Conservation (phyloP, 1,140 invertebrate species). For the Hyles vespertilio region DNA sequence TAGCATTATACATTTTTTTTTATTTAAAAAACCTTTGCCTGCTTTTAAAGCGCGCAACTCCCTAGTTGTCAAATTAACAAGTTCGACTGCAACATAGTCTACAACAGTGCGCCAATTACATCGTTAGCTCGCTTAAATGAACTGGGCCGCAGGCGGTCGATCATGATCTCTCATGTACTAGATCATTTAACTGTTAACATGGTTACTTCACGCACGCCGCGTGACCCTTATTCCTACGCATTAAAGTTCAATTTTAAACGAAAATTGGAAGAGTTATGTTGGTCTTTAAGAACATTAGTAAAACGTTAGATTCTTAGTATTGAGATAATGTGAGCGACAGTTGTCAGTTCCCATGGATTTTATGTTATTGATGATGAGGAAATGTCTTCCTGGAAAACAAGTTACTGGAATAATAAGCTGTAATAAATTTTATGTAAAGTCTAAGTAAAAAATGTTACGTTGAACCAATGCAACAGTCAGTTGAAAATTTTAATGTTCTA, state of each 20-base stretch:
- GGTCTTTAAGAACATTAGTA: conserved; percentile 10
- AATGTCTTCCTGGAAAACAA: too few relatives aligned
- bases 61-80: conserved; percentile 19
- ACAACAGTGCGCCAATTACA: conserved; percentile 23
- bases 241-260: background rate
- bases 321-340: background rate
- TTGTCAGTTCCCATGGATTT: conserved; percentile 7
- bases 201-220: background rate
- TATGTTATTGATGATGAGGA: too few relatives aligned
- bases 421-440: too few relatives aligned
- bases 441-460: too few relatives aligned
- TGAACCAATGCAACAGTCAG: too few relatives aligned
- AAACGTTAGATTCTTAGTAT: conserved; percentile 1
- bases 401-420: too few relatives aligned
- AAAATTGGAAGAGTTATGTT: background rate
- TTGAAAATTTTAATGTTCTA: too few relatives aligned
- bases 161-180: conserved; percentile 21
- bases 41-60: background rate
- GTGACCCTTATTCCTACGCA: background rate
- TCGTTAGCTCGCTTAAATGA: conserved; percentile 34
- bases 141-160: conserved; percentile 19
- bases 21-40: too few relatives aligned
- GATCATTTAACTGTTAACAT: conserved; percentile 14
- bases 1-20: too few relatives aligned
- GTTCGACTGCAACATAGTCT: conserved; percentile 12